Base-by-base conservation (phyloP, 2,113 vertebrate genomes). In the Chunga burmeisteri region DNA sequence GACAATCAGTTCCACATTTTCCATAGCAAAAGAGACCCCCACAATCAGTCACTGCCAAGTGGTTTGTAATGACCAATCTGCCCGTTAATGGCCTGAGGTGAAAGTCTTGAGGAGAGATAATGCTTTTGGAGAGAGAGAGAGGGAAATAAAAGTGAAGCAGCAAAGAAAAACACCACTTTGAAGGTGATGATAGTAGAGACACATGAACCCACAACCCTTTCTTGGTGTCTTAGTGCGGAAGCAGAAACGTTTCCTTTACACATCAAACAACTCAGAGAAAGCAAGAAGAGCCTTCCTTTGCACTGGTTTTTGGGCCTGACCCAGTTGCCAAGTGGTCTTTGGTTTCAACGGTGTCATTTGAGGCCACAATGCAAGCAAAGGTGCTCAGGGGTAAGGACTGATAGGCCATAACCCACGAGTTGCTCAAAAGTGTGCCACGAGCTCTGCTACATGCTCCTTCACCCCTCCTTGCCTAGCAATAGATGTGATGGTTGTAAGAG, bases 11-110 rank as follows among this genome's bases (percentile, higher is more conserved):
- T 97, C 94, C 97, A 97, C 96, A 96, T 97, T 97, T 97, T 94
- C 89, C 40, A 4, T 63, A 66, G 96, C 23, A 6, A 81, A 82
- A 40, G 85, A 85, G 73, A 66, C 49, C 88, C 50, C 36, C 91
- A 78, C 92, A 77, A 98, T 98, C 95, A 94, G 96, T 98, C 98
- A 98, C 95, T 98, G 98, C 93, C 98, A 98, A 93, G 91, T 36
- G 95, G 94, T 92, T 96, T 59, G 56, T 93, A 97, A 97, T 94
- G 97, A 88, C 96, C 93, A 92, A 90, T 81, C 90, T 96, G 94
- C 65, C 93, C 20, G 68, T 82, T 97, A 96, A 93, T 94, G 98
- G 97, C 87, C 97, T 18, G 83, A 93, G 95, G 96, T 91, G 91
- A 89, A 80, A 90, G 38, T 74, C 84, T 58, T 9, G 0, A 12